Percentiles rank a stretch among this genome's conserved stretches.
Conservation (phyloP, 2,888 invertebrate genomes). For the Crossocerus cetratus region DNA sequence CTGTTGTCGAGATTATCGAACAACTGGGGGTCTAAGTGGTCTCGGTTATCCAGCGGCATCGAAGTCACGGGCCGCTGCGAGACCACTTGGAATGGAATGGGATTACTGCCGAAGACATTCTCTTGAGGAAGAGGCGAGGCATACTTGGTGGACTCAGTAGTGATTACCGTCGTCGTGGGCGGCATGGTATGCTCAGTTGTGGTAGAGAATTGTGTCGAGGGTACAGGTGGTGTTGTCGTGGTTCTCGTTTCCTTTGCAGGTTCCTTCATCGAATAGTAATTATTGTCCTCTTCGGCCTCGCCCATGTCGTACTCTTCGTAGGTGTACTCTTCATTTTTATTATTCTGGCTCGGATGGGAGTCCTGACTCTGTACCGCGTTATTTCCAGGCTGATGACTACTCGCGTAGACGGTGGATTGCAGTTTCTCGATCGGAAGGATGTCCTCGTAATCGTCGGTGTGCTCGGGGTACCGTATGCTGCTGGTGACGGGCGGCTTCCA, state of each 20-base stretch:
- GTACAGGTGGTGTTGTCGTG: slow-evolving; percentile 15
- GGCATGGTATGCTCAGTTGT: not conserved
- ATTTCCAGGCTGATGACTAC: slow-evolving; percentile 35
- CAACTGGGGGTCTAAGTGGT: slow-evolving; percentile 33
- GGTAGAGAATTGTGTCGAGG: not conserved
- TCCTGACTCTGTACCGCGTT: slow-evolving; percentile 35
- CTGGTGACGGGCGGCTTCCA: slow-evolving; percentile 65
- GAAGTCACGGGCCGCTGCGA: slow-evolving; percentile 61
- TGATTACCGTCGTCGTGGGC: not conserved
- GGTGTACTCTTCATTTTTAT: slow-evolving; percentile 69
- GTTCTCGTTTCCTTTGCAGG: slow-evolving; percentile 31
- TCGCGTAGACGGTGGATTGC: slow-evolving; percentile 46
- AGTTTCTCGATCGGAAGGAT: slow-evolving; percentile 65
- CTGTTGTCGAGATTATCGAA: slow-evolving; percentile 61
- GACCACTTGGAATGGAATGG: slow-evolving; percentile 26
- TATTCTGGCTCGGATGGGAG: slow-evolving; percentile 33
- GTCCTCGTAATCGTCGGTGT: slow-evolving; percentile 50
- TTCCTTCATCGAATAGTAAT: slow-evolving; percentile 40
- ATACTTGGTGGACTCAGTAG: not conserved
- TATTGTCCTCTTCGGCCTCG: slow-evolving; percentile 33
- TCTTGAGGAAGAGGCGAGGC: slow-evolving; percentile 12
- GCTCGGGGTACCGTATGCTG: slow-evolving; percentile 30
- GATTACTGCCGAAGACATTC: slow-evolving; percentile 24
- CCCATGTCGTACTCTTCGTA: slow-evolving; percentile 68
- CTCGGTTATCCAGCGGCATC: slow-evolving; percentile 61